These are phyloP conservation scores for Taenioides sp. DNA, from an alignment of 2,797 vertebrate genomes.

Conservation along the genomic window DNA sequence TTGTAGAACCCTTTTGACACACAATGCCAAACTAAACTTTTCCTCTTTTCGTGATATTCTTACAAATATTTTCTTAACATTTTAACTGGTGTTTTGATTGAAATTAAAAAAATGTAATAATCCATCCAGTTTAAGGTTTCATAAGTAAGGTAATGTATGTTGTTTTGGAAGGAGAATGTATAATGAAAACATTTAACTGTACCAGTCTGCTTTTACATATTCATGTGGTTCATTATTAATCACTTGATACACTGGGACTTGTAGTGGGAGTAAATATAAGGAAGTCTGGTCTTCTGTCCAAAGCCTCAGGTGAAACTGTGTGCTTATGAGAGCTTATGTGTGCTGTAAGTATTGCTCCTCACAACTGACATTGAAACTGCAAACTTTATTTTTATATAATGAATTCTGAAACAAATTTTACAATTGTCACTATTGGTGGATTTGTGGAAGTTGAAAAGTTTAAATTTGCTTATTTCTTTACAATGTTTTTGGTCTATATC, in stretches of 20 bases:
- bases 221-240: background rate
- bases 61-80: too few relatives aligned
- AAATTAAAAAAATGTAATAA: too few relatives aligned
- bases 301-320: background rate
- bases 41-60: too few relatives aligned
- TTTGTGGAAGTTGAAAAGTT: slow-evolving; percentile 36
- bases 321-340: background rate
- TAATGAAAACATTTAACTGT: too few relatives aligned
- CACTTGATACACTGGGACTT: background rate
- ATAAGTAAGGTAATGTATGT: too few relatives aligned
- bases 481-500: slow-evolving; percentile 30
- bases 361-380: background rate
- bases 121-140: too few relatives aligned
- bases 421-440: slow-evolving; percentile 41
- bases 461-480: slow-evolving; percentile 40
- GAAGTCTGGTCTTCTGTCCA: background rate
- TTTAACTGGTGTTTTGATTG: too few relatives aligned
- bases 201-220: background rate
- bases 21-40: too few relatives aligned
- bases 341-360: background rate
- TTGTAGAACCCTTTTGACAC: too few relatives aligned
- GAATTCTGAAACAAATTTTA: slow-evolving; percentile 20
- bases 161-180: too few relatives aligned
- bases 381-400: background rate
- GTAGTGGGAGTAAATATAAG: background rate